These are phyloP conservation scores for Neosilurus hyrtlii DNA, from an alignment of 2,797 vertebrate genomes.

Conservation along the genomic window DNA sequence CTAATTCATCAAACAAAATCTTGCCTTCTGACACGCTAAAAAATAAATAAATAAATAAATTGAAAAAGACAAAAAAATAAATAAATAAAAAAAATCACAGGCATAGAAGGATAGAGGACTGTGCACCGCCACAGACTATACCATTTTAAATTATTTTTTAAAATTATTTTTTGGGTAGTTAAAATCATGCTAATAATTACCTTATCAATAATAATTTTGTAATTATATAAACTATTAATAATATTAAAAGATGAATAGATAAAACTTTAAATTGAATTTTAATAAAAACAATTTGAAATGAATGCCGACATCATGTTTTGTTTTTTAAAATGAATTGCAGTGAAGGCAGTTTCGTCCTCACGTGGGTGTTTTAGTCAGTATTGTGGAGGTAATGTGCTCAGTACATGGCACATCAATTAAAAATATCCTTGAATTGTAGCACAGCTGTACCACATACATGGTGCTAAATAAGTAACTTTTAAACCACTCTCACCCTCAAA, in stretches of 20 bases:
- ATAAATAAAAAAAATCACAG: too few species aligned
- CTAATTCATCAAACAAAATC: neutral
- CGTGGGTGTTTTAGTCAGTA: slow-evolving; percentile 4
- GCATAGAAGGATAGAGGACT: neutral
- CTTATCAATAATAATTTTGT: neutral
- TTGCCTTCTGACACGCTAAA: neutral
- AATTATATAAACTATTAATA: neutral
- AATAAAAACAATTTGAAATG: too few species aligned
- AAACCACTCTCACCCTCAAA: neutral
- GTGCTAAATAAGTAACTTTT: neutral
- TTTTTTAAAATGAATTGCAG: neutral
- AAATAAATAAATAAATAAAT: too few species aligned
- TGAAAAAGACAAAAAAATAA: too few species aligned
- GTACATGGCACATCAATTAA: neutral
- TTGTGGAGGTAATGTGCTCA: slow-evolving; percentile 2
- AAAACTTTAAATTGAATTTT: too few species aligned
- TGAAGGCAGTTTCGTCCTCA: neutral
- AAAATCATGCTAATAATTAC: neutral
- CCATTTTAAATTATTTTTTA: neutral
- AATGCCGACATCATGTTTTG: neutral
- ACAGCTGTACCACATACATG: slow-evolving; percentile 14
- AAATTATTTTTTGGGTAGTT: neutral
- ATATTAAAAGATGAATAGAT: too few species aligned
- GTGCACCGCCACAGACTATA: neutral
- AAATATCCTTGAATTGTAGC: slow-evolving; percentile 14